Evolutionary conservation across 1,140 invertebrate species (phyloP).

Genomic region (Panagrolaimus sp.): DNA sequence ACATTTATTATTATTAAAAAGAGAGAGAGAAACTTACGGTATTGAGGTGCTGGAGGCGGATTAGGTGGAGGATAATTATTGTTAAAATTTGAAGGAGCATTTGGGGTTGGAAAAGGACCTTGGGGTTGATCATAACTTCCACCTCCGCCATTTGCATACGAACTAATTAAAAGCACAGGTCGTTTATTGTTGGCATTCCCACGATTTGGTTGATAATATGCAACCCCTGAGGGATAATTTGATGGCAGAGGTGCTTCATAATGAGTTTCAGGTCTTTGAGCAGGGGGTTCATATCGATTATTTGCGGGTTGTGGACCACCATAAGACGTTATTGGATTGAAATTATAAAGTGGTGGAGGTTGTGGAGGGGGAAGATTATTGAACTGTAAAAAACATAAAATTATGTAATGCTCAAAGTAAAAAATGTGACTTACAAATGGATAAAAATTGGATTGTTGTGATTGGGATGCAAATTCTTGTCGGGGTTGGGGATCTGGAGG

Average conservation of each 20-base stretch:
- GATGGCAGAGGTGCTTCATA: not conserved
- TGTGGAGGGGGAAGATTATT: not conserved
- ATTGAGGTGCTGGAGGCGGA: not conserved
- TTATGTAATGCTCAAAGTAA: not conserved
- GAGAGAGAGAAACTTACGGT: not conserved
- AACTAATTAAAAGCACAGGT: not conserved
- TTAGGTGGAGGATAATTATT: slow-evolving; percentile 3
- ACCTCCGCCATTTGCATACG: not conserved
- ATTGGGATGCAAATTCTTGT: not conserved
- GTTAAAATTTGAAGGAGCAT: not conserved
- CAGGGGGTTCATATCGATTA: slow-evolving; percentile 3
- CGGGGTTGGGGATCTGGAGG: slow-evolving; percentile 3
- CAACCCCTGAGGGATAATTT: not conserved
- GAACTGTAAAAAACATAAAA: not conserved
- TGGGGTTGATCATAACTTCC: not conserved
- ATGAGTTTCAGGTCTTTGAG: not conserved
- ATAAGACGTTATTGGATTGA: not conserved
- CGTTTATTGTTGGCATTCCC: not conserved
- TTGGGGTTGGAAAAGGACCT: not conserved
- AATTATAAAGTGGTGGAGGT: slow-evolving; percentile 5
- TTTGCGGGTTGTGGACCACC: not conserved
- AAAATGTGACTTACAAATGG: not conserved
- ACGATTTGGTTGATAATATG: not conserved
- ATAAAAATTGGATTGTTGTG: not conserved
- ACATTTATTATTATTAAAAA: not conserved